Conservation (phyloP, 1,140 invertebrate genomes). For the Eciton burchellii region DNA sequence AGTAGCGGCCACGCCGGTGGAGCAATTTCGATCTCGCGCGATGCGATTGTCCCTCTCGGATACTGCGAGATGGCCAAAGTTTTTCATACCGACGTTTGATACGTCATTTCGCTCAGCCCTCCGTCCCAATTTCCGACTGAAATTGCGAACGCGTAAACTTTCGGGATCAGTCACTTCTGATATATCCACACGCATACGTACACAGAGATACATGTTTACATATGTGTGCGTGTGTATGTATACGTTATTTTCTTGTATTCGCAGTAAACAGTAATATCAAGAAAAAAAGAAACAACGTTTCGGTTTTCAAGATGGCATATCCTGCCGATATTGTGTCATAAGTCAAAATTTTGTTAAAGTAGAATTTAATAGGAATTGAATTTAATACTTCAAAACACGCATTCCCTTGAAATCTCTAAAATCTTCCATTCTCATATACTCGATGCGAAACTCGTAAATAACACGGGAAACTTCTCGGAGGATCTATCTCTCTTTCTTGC, state of each 20-base stretch:
- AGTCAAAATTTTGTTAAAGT: conserved; percentile 5
- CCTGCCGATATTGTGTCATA: not conserved
- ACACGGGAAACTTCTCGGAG: not conserved
- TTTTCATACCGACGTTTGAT: conserved; percentile 40
- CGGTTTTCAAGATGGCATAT: not conserved
- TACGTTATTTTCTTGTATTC: not conserved
- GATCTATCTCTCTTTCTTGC: not conserved
- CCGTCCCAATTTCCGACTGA: conserved; percentile 25
- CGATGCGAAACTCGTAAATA: not conserved
- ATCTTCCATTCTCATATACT: not conserved
- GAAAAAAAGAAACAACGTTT: not conserved
- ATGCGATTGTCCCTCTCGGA: conserved; percentile 39
- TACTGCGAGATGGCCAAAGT: conserved; percentile 47
- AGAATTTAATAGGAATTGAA: not conserved
- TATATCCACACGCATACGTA: not conserved
- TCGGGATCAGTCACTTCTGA: conserved; percentile 1
- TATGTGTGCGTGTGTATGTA: too few relatives aligned
- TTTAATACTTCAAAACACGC: not conserved
- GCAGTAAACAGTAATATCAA: not conserved
- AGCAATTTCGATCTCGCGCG: conserved; percentile 55
- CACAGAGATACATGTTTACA: too few relatives aligned
- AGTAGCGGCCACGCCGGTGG: conserved; percentile 36
- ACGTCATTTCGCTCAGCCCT: conserved; percentile 26
- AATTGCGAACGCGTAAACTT: conserved; percentile 20
- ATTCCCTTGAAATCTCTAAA: not conserved